Base-by-base conservation (phyloP, 2,797 vertebrate genomes). In the Lophotriccus pileatus region DNA sequence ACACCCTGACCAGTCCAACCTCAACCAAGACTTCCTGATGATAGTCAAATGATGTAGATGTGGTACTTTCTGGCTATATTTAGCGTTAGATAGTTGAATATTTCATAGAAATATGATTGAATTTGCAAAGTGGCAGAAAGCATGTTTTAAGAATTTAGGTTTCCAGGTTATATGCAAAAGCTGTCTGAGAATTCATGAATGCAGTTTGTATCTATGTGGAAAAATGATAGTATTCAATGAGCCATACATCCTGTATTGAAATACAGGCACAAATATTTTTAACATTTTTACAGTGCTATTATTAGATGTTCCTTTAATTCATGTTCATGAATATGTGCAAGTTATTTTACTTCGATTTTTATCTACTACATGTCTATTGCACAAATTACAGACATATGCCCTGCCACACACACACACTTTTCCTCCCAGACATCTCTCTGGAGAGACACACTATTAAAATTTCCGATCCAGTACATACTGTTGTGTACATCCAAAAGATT, bases 261-360 rank as follows among this genome's bases (percentile, higher is more conserved):
- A 30, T 52, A 74, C 5, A 56, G n/a, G 15, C 52, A 84, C 76
- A 95, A 84, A 70, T 32, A 67, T 20, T 72, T 56, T 63, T 52
- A 70, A 39, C 43, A 5, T 21, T 52, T 69, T 59, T 24, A 52
- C 12, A 67, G 5, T 53, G 34, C 66, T 41, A 52, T 46, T 81
- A 79, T 59, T 77, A 43, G 67, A 44, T 50, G 11, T 8, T 11
- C 27, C 30, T 77, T 91, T 67, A 56, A 75, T 72, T 87, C 10
- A 49, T 1, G 1, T 36, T 64, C 66, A 83, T 47, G 7, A 80
- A 68, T 50, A 62, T 8, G 27, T 67, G 23, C 17, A 72, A 59
- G 7, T 55, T 64, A 75, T 86, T 89, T 95, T 73, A 30, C 69
- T 84, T 80, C 41, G 37, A 43, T 60, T 72, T 91, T 84, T 84